These are phyloP conservation scores for Thomomys bottae DNA, from an alignment of 2,113 vertebrate genomes.

Conservation along the genomic window DNA sequence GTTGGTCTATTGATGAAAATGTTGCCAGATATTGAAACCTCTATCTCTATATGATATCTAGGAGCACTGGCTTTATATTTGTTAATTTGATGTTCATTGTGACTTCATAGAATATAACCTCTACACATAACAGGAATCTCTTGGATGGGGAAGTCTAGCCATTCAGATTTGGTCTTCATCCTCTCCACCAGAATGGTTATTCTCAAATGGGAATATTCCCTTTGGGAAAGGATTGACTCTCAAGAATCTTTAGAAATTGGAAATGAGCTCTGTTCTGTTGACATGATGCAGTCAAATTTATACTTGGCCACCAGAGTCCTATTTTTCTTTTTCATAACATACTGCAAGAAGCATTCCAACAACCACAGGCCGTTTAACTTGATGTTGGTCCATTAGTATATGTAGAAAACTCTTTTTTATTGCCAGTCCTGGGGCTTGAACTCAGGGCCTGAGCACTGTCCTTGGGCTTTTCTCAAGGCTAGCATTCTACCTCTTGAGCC, in stretches of 20 bases:
- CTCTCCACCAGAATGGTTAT: not conserved
- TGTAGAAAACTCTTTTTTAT: slow-evolving; percentile 7
- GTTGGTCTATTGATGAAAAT: not conserved
- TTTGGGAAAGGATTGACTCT: not conserved
- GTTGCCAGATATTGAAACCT: not conserved
- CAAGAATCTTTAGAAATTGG: not conserved
- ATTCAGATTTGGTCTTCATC: not conserved
- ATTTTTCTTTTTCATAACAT: not conserved
- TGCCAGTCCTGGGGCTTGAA: no score
- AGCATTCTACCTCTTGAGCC: no score
- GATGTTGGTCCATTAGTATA: not conserved
- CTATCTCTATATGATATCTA: not conserved
- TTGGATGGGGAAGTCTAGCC: not conserved
- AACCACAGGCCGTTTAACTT: not conserved
- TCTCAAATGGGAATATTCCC: not conserved
- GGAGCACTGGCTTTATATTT: not conserved
- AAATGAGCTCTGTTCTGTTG: not conserved
- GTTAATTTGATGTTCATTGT: not conserved
- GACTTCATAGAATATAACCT: not conserved
- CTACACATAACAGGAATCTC: not conserved
- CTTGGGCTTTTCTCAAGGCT: no score
- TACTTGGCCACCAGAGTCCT: not conserved
- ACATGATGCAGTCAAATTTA: not conserved
- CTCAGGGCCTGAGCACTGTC: no score
- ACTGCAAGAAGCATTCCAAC: not conserved